Base-by-base conservation (phyloP, 92 coral and sea anemone genomes). In the Phenganax stokvisi region DNA sequence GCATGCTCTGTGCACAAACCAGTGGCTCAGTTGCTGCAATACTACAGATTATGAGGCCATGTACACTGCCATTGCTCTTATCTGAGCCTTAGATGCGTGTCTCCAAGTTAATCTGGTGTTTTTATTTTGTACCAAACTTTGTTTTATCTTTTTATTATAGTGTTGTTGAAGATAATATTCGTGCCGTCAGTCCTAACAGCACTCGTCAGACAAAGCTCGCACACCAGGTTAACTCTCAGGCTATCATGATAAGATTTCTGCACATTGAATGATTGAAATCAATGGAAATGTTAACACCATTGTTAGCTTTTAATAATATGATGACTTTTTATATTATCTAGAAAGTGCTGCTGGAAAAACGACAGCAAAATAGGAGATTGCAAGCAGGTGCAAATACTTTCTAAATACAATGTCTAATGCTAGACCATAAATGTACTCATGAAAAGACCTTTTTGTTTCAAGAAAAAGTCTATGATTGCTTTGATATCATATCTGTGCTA, bases 151-250 rank as follows among this genome's bases (percentile, higher is more conserved):
- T 25, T 30, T 75, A 1, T 85, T 78, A 31, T 81, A 91, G 97
- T 82, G 97, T 93, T 6, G 88, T 83, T 88, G 97, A 91, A 70
- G 92, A 90, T 86, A 93, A 89, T 30, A 79, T 80, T 17, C 89
- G 80, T 47, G 68, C 89, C 12, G 88, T 85, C 72, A 91, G 92
- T 84, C 94, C 97, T 51, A 92, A 92, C 89, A 92, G 92, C 71
- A 60, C 85, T 11, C 89, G 98, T 3, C 97, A 93, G 85, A 87
- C 91, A 73, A 93, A 93, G 72, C 72, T 93, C 25, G 97, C 90
- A 29, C 97, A 93, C 68, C 98, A 93, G 94, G 98, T 91, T 53
- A 59, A 81, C 81, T 37, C 53, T 31, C 5, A 37, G 47, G 47
- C 47, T 37, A 5, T 37, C 47, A 5, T 37, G 47, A 37, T 37